Base-by-base conservation (phyloP, 2,888 invertebrate species). In the Galerucella nymphaeae region DNA sequence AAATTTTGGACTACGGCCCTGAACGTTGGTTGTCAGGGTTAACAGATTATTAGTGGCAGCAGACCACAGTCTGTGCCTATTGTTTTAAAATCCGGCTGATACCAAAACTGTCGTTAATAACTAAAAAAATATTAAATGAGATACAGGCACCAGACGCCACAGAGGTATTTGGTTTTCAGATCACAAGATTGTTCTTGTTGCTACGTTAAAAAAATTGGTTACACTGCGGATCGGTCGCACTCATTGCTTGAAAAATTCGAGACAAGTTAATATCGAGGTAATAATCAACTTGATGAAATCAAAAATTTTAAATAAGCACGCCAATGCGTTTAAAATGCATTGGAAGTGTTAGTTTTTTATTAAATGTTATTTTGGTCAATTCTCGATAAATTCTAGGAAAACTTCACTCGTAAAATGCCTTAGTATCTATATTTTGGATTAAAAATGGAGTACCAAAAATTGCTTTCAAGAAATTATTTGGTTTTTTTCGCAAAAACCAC, bases 41-140 rank as follows among this genome's bases (percentile, higher is more conserved):
- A 79, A 80, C 77, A 78, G 79, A 81, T 80, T 80, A 80, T 80
- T 81, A 80, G 78, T 76, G 78, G 73, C 69, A 73, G 70, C 69
- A 73, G 75, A 77, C 77, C 75, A 77, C 75, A 77, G 75, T 71
- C 73, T 68, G 71, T 57, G 76, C 68, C 77, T 75, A 79, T 79
- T 79, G 79, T 79, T 77, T 78, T 67, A 78, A 76, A 76, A 77
- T 67, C 67, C 61, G 70, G 72, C 70, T 69, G 75, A 73, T 74
- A 76, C 71, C 66, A 70, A 76, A 76, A 75, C 70, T 66, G 63
- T 75, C 75, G 71, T 75, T 75, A 77, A 77, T 75, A 77, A 74
- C 70, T 71, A 64, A 71, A 69, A 73, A 75, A 74, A 75, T 75
- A 75, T 74, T 74, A 59, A 74, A 71, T 74, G 68, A 68, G 66